phyloP scores from a whole-genome alignment of 2,797 vertebrate genomes.

The Lerista edwardsae region DNA sequence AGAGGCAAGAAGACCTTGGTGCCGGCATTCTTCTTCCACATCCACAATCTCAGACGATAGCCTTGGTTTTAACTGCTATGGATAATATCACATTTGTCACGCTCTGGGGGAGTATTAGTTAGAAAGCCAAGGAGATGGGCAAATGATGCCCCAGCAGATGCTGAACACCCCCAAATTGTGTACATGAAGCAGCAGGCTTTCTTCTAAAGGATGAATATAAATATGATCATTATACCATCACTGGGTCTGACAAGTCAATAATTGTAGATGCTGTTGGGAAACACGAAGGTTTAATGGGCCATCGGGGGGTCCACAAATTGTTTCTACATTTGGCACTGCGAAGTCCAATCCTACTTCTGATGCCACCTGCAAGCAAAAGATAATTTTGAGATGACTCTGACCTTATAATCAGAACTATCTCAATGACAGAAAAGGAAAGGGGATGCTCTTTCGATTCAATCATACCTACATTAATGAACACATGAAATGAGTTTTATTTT shows the following conservation, averaged over 20 bases:
- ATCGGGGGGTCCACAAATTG: neutral
- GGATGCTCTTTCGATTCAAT: neutral
- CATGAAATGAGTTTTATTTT: neutral
- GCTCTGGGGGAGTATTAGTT: neutral
- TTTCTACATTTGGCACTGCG: neutral
- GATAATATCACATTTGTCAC: slow-evolving; percentile 21
- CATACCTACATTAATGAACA: neutral
- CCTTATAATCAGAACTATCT: neutral
- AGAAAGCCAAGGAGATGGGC: neutral
- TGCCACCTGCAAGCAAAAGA: neutral
- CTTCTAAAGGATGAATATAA: slow-evolving; percentile 10
- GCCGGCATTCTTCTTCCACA: neutral
- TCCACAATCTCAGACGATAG: neutral
- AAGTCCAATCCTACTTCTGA: neutral
- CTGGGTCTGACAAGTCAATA: neutral
- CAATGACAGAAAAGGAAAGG: neutral
- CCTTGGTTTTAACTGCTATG: slow-evolving; percentile 15
- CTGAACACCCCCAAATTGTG: slow-evolving; percentile 18
- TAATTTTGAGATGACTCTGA: neutral
- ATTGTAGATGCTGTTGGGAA: neutral
- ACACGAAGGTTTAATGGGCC: neutral
- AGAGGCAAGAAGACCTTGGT: slow-evolving; percentile 13
- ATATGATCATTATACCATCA: neutral
- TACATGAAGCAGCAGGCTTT: neutral
- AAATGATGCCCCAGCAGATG: neutral